phyloP scores from a whole-genome alignment of 2,113 vertebrate species.

The Numenius arquata region DNA sequence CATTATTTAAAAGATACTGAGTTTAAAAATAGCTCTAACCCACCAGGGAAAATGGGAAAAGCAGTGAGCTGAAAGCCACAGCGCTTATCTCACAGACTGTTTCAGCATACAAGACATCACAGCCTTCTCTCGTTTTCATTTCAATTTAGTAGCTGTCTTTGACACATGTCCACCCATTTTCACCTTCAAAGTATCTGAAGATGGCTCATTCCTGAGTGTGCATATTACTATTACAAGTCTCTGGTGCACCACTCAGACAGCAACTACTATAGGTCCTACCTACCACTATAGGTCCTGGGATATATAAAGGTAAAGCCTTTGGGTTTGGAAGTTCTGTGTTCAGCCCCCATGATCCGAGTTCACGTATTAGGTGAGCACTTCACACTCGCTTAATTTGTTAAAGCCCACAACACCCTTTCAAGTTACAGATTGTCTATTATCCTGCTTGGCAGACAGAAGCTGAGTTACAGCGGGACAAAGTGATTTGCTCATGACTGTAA shows the following conservation, averaged over 20 bases:
- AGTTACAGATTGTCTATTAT: background rate
- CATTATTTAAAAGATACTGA: slow-evolving; percentile 58
- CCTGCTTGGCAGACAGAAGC: background rate
- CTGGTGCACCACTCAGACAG: background rate
- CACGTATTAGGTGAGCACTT: background rate
- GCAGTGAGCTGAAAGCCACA: slow-evolving; percentile 29
- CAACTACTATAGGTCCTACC: background rate
- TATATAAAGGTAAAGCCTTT: background rate
- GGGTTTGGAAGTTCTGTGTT: background rate
- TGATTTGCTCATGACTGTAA: background rate
- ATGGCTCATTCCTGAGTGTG: background rate
- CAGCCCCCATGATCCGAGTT: background rate
- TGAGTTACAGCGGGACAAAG: background rate
- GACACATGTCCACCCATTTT: slow-evolving; percentile 4
- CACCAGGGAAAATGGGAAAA: slow-evolving; percentile 13
- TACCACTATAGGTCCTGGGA: background rate
- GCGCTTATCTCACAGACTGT: background rate
- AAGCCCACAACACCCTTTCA: background rate
- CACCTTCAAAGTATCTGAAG: background rate
- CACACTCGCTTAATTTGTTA: background rate
- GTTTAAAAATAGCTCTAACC: slow-evolving; percentile 66
- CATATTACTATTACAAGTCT: background rate
- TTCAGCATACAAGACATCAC: slow-evolving; percentile 17
- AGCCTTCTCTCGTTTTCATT: background rate
- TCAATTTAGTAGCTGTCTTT: background rate